These are phyloP conservation scores for Ennomos quercinarius DNA, from an alignment of 2,888 invertebrate genomes.

Conservation along the genomic window DNA sequence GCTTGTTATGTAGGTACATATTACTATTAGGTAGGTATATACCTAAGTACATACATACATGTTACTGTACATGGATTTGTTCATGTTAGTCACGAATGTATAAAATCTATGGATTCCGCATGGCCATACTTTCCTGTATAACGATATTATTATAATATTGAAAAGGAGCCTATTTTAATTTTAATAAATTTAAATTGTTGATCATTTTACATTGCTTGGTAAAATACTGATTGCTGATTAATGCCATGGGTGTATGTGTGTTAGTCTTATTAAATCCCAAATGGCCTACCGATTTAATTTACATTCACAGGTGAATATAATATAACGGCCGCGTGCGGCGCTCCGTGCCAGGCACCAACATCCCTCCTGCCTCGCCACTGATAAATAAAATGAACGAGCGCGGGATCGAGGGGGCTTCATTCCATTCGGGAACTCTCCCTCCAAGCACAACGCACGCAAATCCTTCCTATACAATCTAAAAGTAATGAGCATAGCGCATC, in stretches of 20 bases:
- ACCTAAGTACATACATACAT: too few species aligned
- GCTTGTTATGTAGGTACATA: too few species aligned
- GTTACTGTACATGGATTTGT: too few species aligned
- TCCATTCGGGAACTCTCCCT: conserved; percentile 53
- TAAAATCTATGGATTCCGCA: too few species aligned
- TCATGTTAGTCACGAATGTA: too few species aligned
- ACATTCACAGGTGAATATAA: conserved; percentile 51
- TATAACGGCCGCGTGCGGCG: conserved; percentile 55
- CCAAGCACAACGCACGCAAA: conserved; percentile 45
- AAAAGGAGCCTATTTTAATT: not conserved
- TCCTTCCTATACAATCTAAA: conserved; percentile 31
- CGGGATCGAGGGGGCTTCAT: conserved; percentile 61
- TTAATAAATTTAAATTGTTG: not conserved
- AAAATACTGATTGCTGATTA: too few species aligned
- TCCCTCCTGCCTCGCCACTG: conserved; percentile 61
- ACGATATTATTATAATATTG: too few species aligned
- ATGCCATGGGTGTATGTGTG: conserved; percentile 1
- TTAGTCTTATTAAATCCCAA: not conserved
- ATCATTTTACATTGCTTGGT: not conserved
- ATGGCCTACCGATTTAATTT: conserved; percentile 12
- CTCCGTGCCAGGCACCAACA: conserved; percentile 71
- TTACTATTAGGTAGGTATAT: too few species aligned
- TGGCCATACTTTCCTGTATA: too few species aligned
- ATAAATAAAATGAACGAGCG: conserved; percentile 68
- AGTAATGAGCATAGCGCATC: conserved; percentile 31